Conservation (phyloP, 2,888 invertebrate genomes). For the Agapostemon virescens region DNA sequence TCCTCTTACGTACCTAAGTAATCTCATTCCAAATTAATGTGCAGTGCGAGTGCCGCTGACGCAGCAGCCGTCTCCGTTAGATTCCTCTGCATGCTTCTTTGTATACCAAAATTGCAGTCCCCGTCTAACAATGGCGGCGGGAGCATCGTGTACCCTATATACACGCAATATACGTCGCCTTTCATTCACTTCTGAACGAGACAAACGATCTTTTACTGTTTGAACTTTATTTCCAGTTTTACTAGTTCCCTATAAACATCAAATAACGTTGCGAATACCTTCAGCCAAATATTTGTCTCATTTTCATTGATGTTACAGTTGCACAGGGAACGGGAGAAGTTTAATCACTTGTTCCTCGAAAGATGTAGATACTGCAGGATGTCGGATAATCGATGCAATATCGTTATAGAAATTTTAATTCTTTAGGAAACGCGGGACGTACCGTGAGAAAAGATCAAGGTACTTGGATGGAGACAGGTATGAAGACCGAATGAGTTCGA, state of each 20-base stretch:
- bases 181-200: conserved; percentile 32
- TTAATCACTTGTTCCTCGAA: not conserved
- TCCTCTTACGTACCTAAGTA: conserved; percentile 67
- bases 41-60: conserved; percentile 60
- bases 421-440: too few species aligned
- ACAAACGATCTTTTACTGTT: conserved; percentile 25
- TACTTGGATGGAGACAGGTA: too few species aligned
- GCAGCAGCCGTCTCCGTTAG: conserved; percentile 53
- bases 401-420: not conserved
- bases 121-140: conserved; percentile 56
- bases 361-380: not conserved
- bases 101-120: conserved; percentile 63
- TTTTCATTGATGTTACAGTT: not conserved
- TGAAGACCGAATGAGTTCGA: too few species aligned
- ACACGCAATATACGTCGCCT: conserved; percentile 40
- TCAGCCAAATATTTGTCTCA: not conserved
- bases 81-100: conserved; percentile 63
- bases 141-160: conserved; percentile 7
- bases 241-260: conserved; percentile 6
- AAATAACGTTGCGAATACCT: not conserved
- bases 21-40: conserved; percentile 71
- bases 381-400: not conserved
- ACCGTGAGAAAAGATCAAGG: too few species aligned
- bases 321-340: not conserved
- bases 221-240: conserved; percentile 20